These are phyloP conservation scores for Agrotis clavis DNA, from an alignment of 2,888 invertebrate species.

Conservation along the genomic window DNA sequence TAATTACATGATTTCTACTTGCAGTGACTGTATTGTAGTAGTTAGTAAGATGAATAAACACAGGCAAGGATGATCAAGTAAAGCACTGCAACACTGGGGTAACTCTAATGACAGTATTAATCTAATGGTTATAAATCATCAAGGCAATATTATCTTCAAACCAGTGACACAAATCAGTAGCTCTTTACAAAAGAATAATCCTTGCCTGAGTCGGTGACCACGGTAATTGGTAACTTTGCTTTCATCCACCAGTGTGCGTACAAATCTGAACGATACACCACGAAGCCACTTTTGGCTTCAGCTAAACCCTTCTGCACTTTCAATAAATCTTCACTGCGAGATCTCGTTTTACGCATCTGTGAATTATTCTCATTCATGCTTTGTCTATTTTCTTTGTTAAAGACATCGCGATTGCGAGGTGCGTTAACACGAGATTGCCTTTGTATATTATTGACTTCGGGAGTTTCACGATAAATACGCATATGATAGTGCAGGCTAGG, in stretches of 20 bases:
- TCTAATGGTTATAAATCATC: constrained; percentile 90
- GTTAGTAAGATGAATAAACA: constrained; percentile 91
- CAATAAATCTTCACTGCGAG: constrained; percentile 87
- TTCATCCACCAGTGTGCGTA: constrained; percentile 98
- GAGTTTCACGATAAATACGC: constrained; percentile 87
- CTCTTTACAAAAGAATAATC: constrained; percentile 91
- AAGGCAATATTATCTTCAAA: constrained; percentile 90
- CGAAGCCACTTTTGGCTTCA: constrained; percentile 85
- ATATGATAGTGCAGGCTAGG: constrained; percentile 89
- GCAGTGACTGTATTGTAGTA: constrained; percentile 82
- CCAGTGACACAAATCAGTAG: constrained; percentile 90
- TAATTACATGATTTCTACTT: constrained; percentile 82
- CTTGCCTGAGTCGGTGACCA: constrained; percentile 92
- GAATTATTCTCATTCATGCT: constrained; percentile 66
- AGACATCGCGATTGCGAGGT: constrained; percentile 81
- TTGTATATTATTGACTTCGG: constrained; percentile 69
- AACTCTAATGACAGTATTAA: constrained; percentile 88
- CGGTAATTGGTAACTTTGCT: constrained; percentile 94
- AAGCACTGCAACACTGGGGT: constrained; percentile 91
- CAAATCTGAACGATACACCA: constrained; percentile 95
- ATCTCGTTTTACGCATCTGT: constrained; percentile 81
- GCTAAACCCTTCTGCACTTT: constrained; percentile 86
- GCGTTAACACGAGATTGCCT: constrained; percentile 80
- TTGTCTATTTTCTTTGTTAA: constrained; percentile 75
- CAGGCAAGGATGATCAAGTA: constrained; percentile 92